Percentiles rank a stretch among this genome's conserved stretches.
These are phyloP conservation scores for Hypomesus transpacificus DNA, from an alignment of 2,113 vertebrate species.

Conservation along the genomic window DNA sequence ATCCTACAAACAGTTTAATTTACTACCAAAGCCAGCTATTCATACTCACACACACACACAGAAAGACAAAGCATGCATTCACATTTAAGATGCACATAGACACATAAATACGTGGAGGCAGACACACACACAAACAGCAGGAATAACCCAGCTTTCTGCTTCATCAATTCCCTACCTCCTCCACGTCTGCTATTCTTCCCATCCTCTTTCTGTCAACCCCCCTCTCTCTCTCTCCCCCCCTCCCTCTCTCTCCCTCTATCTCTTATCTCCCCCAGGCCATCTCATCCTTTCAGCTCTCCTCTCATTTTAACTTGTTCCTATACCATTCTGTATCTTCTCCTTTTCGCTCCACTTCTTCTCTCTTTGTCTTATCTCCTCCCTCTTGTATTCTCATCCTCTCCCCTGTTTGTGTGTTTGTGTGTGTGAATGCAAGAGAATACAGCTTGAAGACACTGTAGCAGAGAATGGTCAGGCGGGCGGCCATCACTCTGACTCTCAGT, in stretches of 20 bases:
- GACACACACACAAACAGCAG: conserved; percentile 49
- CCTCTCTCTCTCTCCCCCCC: background rate
- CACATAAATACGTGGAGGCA: conserved; percentile 4
- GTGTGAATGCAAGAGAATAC: conserved; percentile 5
- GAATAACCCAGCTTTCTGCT: conserved; percentile 69
- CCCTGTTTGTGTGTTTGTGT: too few species aligned
- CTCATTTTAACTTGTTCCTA: too few species aligned
- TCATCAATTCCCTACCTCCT: conserved; percentile 70
- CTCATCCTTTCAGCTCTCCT: conserved; percentile 4
- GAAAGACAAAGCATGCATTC: conserved; percentile 17
- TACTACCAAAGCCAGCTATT: conserved; percentile 64
- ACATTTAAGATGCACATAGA: conserved; percentile 11
- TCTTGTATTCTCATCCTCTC: too few species aligned
- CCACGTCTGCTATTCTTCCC: conserved; percentile 59
- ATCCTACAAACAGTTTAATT: conserved; percentile 74
- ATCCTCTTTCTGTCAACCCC: conserved; percentile 34
- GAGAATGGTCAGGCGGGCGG: background rate
- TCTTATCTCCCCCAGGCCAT: conserved; percentile 5
- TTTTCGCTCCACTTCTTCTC: too few species aligned
- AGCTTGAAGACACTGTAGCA: background rate
- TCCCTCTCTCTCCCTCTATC: background rate
- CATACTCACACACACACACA: conserved; percentile 33
- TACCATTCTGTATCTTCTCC: too few species aligned
- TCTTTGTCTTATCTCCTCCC: too few species aligned
- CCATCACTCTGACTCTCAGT: conserved; percentile 60